A percentile compares a stretch with the other conserved stretches of the same genome.
Conservation (phyloP, 2,113 vertebrate genomes). For the Lepus europaeus region DNA sequence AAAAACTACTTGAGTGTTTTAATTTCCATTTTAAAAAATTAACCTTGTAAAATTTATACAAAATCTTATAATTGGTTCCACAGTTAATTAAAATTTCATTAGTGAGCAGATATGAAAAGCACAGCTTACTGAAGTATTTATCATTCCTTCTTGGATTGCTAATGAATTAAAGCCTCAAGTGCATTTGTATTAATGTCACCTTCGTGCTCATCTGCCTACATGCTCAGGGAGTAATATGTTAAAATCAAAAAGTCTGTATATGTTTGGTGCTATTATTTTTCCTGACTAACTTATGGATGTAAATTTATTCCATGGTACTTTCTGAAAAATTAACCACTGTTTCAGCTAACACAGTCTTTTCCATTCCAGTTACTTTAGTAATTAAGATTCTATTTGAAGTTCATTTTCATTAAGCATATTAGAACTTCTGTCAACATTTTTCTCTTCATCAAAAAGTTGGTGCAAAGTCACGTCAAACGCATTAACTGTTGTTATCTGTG, state of each 20-base stretch:
- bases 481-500: constrained; percentile 63
- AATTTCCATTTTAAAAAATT: constrained; percentile 78
- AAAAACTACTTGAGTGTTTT: constrained; percentile 70
- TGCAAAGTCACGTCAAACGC: constrained; percentile 68
- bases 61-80: constrained; percentile 83
- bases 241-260: constrained; percentile 73
- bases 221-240: constrained; percentile 76
- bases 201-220: constrained; percentile 78
- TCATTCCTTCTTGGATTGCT: constrained; percentile 84
- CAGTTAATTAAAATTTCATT: constrained; percentile 86
- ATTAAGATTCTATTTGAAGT: constrained; percentile 77
- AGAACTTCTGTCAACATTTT: constrained; percentile 70
- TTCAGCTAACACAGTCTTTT: constrained; percentile 76
- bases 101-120: constrained; percentile 83
- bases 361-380: constrained; percentile 72
- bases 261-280: constrained; percentile 73
- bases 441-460: constrained; percentile 71
- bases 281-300: constrained; percentile 75
- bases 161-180: constrained; percentile 85
- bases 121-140: constrained; percentile 84
- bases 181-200: constrained; percentile 76
- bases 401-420: constrained; percentile 69
- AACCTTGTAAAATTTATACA: constrained; percentile 80
- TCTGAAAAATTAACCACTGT: constrained; percentile 85
- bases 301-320: constrained; percentile 85